Conservation (phyloP, 2,888 invertebrate species). For the Lasioglossum vierecki region DNA sequence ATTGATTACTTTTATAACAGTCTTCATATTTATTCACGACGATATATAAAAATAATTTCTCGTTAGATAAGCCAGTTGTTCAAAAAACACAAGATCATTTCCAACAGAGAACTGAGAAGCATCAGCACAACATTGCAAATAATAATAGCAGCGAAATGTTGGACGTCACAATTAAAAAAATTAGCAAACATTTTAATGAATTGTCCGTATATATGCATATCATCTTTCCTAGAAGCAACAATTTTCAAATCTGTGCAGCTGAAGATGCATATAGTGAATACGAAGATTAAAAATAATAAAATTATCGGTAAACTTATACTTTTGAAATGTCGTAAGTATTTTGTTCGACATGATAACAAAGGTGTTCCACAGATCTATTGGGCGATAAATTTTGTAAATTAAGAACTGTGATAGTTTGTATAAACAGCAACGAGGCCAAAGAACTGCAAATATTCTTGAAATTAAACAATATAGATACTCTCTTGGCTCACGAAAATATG, state of each 20-base stretch:
- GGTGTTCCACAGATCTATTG: constrained; percentile 83
- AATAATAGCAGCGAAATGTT: constrained; percentile 87
- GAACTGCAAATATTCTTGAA: constrained; percentile 85
- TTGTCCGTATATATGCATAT: constrained; percentile 88
- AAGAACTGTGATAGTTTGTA: constrained; percentile 88
- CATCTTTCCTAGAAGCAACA: constrained; percentile 90
- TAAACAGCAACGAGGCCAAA: constrained; percentile 83
- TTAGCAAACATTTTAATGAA: constrained; percentile 85
- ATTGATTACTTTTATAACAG: background rate
- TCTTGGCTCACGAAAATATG: constrained; percentile 78
- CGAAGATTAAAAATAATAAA: constrained; percentile 83
- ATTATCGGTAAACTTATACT: constrained; percentile 80
- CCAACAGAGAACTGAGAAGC: constrained; percentile 57
- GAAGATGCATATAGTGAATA: constrained; percentile 83
- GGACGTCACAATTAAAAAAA: constrained; percentile 87
- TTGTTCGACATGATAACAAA: background rate
- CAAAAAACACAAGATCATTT: constrained; percentile 65
- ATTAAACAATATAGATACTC: constrained; percentile 65
- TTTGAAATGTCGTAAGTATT: background rate
- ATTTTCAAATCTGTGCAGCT: constrained; percentile 87
- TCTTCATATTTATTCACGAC: background rate
- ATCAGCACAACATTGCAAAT: constrained; percentile 85
- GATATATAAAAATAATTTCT: constrained; percentile 21
- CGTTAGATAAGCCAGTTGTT: constrained; percentile 67
- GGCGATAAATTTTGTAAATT: constrained; percentile 83